Conservation (phyloP, 2,797 vertebrate species). For the Cirrhinus mrigala region DNA sequence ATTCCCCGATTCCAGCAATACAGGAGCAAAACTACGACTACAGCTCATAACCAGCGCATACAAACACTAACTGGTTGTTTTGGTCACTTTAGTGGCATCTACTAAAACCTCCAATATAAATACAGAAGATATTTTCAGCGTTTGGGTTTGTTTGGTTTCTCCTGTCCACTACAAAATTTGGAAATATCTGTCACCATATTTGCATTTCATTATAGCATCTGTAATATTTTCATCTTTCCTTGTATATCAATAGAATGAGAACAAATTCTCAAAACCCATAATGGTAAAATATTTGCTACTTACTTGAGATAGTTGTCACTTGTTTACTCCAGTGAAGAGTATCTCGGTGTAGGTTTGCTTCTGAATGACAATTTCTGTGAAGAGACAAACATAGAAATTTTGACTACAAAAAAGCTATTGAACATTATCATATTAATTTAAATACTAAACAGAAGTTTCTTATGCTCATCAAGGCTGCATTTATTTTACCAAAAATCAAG, state of each 20-base stretch:
- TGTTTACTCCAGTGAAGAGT: background rate
- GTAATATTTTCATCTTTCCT: constrained; percentile 20
- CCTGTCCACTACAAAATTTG: constrained; percentile 11
- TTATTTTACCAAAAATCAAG: too few species aligned
- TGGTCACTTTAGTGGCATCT: constrained; percentile 49
- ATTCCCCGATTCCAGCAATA: constrained; percentile 67
- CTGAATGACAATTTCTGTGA: background rate
- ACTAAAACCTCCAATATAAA: constrained; percentile 63
- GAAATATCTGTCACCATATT: constrained; percentile 33
- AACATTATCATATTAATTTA: too few species aligned
- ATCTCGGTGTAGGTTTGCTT: background rate
- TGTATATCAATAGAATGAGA: background rate
- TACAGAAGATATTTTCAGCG: constrained; percentile 56
- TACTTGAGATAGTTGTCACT: background rate
- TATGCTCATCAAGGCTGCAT: too few species aligned
- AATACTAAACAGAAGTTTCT: too few species aligned
- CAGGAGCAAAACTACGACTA: constrained; percentile 62
- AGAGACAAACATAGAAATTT: background rate
- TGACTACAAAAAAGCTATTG: background rate
- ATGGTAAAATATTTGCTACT: constrained; percentile 13
- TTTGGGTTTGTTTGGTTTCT: constrained; percentile 31
- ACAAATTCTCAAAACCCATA: background rate
- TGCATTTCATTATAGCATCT: constrained; percentile 41
- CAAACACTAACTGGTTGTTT: constrained; percentile 54
- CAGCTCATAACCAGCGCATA: constrained; percentile 61